These are phyloP conservation scores for Guaruba guarouba DNA, from an alignment of 2,113 vertebrate species.

Conservation along the genomic window DNA sequence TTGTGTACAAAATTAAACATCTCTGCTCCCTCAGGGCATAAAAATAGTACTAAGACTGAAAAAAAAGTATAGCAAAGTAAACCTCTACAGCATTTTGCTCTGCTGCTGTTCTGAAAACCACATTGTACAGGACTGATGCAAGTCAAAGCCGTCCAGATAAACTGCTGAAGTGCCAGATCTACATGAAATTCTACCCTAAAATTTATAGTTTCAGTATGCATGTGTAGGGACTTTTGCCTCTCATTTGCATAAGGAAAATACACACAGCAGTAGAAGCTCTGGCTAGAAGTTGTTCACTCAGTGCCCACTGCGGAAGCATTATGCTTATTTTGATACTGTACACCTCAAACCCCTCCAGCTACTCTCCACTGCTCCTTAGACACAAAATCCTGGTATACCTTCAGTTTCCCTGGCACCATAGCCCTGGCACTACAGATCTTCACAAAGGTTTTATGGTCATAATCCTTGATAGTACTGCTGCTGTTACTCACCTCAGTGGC, in stretches of 20 bases:
- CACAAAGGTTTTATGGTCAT: background rate
- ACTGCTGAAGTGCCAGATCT: background rate
- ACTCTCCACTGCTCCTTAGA: background rate
- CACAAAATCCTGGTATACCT: background rate
- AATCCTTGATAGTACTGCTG: background rate
- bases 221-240: background rate
- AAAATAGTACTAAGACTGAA: background rate
- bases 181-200: background rate
- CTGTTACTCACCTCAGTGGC: background rate
- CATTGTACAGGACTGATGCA: background rate
- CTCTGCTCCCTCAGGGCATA: background rate
- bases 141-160: background rate
- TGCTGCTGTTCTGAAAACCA: background rate
- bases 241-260: background rate
- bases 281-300: background rate
- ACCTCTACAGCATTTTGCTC: background rate
- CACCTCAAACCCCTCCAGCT: background rate
- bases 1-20: background rate
- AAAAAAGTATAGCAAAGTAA: background rate
- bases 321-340: background rate
- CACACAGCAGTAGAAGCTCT: background rate
- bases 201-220: background rate
- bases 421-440: background rate
- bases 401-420: background rate
- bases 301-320: background rate